These are phyloP conservation scores for Capitulum mitella DNA, from an alignment of 2,888 invertebrate species.

Conservation along the genomic window DNA sequence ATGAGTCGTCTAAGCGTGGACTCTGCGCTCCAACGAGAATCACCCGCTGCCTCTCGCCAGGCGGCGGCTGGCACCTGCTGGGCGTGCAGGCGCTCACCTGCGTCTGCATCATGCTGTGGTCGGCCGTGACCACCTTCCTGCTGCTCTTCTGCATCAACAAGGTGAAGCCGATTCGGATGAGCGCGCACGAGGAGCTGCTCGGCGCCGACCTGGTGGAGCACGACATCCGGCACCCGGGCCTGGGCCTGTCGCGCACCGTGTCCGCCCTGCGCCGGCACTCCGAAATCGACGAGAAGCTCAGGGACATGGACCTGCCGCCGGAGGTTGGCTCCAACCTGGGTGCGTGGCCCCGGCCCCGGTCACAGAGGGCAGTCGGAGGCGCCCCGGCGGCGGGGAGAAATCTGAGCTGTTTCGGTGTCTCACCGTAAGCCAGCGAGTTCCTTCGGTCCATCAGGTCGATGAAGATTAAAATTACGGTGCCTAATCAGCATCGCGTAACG, in stretches of 20 bases:
- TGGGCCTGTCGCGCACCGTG: conserved; percentile 42
- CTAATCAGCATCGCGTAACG: not conserved
- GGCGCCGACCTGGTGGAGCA: conserved; percentile 88
- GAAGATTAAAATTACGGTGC: not conserved
- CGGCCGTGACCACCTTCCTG: conserved; percentile 59
- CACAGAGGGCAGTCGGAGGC: too few relatives aligned
- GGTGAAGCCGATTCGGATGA: conserved; percentile 75
- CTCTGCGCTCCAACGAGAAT: too few relatives aligned
- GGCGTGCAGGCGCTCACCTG: conserved; percentile 71
- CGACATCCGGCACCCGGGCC: conserved; percentile 57
- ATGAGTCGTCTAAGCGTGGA: too few relatives aligned
- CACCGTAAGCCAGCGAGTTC: not conserved
- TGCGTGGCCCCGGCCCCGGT: not conserved
- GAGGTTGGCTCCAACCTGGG: conserved; percentile 19
- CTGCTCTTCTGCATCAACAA: conserved; percentile 68
- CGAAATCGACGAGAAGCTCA: not conserved
- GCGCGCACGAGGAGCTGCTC: conserved; percentile 71
- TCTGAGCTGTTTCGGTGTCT: not conserved
- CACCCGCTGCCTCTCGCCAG: too few relatives aligned
- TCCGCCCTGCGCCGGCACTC: conserved; percentile 39
- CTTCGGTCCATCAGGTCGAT: not conserved
- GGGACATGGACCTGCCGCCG: not conserved
- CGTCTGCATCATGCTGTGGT: conserved; percentile 66
- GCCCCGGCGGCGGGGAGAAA: not conserved
- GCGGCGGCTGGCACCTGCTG: conserved; percentile 79